phyloP scores from a whole-genome alignment of 1,140 invertebrate species.

The Zaprionus tsacasi region DNA sequence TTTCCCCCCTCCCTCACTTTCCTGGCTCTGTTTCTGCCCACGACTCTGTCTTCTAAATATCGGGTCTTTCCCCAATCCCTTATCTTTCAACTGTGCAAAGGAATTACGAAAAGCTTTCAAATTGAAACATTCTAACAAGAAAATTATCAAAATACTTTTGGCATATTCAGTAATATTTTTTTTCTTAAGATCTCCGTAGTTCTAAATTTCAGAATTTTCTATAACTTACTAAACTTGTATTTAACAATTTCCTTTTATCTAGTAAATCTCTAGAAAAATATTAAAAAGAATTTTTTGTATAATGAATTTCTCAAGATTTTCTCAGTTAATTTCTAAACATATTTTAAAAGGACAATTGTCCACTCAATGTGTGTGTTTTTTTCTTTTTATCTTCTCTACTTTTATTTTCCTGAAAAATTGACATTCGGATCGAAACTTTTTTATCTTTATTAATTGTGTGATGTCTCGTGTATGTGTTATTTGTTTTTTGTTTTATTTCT shows the following conservation, averaged over 20 bases:
- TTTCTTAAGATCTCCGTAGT: neutral
- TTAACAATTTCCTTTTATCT: neutral
- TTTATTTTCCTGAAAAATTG: conserved; percentile 60
- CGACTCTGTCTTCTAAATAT: neutral
- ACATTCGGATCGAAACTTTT: conserved; percentile 61
- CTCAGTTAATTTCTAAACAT: neutral
- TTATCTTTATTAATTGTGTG: conserved; percentile 20
- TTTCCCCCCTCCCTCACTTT: neutral
- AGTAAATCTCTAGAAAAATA: neutral
- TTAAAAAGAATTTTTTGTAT: neutral
- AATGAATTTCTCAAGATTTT: neutral
- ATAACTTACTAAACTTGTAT: neutral
- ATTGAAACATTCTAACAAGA: conserved; percentile 5
- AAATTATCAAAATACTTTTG: neutral
- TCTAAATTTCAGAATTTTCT: neutral
- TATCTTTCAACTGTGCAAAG: conserved; percentile 1
- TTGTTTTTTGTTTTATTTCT: conserved; percentile 20
- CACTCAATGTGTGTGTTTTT: neutral
- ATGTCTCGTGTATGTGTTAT: conserved; percentile 23
- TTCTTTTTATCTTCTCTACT: conserved; percentile 16
- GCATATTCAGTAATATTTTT: neutral
- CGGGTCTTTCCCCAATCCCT: neutral
- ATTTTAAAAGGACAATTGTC: neutral
- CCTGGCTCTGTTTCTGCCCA: conserved; percentile 22
- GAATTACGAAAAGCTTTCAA: conserved; percentile 10